Percentiles rank a stretch among this genome's conserved stretches.
phyloP scores from a whole-genome alignment of 1,140 invertebrate species.

The Drosophila burlai region DNA sequence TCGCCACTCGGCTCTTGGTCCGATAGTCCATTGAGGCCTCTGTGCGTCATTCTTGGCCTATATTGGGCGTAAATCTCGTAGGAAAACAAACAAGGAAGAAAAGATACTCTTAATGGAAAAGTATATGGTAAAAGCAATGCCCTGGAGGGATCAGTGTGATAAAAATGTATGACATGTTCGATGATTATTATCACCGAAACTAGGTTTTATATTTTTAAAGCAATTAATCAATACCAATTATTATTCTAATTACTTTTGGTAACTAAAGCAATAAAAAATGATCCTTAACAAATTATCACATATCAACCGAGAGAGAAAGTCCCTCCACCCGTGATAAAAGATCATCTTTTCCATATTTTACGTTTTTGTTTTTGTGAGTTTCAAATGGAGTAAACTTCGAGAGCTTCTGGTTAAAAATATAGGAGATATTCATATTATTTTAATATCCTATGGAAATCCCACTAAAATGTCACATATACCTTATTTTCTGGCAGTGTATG shows the following conservation, averaged over 20 bases:
- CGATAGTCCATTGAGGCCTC: conserved; percentile 57
- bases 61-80: conserved; percentile 56
- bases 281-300: too few relatives aligned
- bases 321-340: too few relatives aligned
- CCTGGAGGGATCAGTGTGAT: background rate
- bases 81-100: conserved; percentile 53
- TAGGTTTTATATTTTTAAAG: background rate
- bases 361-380: too few relatives aligned
- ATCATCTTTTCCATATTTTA: too few relatives aligned
- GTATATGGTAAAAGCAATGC: conserved; percentile 4
- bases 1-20: conserved; percentile 6
- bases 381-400: too few relatives aligned
- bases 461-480: background rate
- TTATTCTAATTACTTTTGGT: too few relatives aligned
- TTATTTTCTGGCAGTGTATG: conserved; percentile 1
- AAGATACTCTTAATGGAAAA: background rate
- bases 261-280: too few relatives aligned
- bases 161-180: background rate
- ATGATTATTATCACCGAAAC: background rate
- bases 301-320: too few relatives aligned
- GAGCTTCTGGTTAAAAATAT: too few relatives aligned
- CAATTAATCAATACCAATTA: background rate
- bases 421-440: background rate
- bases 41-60: conserved; percentile 81
- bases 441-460: background rate